Conservation (phyloP, 2,113 vertebrate species). For the Leuciscus idus region DNA sequence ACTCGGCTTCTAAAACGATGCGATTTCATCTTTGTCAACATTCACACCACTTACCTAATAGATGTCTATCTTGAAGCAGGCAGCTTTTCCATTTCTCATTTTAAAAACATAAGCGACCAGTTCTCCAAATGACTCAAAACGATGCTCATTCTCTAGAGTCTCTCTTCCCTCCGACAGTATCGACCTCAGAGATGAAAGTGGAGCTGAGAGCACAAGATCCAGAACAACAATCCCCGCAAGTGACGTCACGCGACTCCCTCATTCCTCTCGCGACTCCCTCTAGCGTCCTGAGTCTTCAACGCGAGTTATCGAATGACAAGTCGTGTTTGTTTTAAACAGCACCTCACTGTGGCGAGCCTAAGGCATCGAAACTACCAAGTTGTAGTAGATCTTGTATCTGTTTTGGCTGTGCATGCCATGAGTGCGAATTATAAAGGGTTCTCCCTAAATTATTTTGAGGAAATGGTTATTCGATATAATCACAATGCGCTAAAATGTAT, state of each 20-base stretch:
- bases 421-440: background rate
- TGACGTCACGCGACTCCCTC: slow-evolving; percentile 71
- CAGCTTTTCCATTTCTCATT: slow-evolving; percentile 15
- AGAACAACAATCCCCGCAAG: slow-evolving; percentile 50
- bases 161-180: slow-evolving; percentile 38
- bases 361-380: slow-evolving; percentile 12
- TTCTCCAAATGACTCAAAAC: slow-evolving; percentile 23
- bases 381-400: background rate
- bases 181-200: slow-evolving; percentile 34
- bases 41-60: slow-evolving; percentile 43
- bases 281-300: slow-evolving; percentile 4
- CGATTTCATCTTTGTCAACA: background rate
- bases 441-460: no score
- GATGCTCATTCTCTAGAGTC: background rate
- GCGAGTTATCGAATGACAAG: background rate
- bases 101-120: slow-evolving; percentile 10
- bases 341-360: slow-evolving; percentile 14
- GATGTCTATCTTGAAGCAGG: background rate
- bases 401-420: background rate
- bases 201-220: slow-evolving; percentile 18
- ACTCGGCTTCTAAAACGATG: background rate
- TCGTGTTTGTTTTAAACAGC: slow-evolving; percentile 17
- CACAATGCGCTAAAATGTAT: background rate
- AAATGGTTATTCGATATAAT: no score
- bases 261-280: background rate